Evolutionary conservation across 2,797 vertebrate species (phyloP).

Genomic region (Caiman crocodilus): DNA sequence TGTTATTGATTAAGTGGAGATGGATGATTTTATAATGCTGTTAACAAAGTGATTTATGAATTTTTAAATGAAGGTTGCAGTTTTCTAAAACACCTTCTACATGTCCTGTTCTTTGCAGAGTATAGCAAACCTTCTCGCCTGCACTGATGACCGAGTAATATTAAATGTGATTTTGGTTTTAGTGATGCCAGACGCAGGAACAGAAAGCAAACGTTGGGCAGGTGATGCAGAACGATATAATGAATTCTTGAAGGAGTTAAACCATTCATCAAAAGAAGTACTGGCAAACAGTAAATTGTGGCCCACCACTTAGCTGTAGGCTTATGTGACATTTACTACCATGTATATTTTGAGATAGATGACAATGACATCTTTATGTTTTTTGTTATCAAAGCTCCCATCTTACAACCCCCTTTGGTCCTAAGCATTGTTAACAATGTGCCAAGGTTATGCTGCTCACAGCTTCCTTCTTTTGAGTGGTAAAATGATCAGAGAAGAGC

Average conservation of each 20-base stretch:
- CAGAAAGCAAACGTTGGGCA: not conserved
- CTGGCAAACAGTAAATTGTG: conserved; percentile 44
- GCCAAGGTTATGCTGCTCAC: conserved; percentile 54
- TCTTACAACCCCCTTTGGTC: conserved; percentile 61
- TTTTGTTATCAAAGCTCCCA: conserved; percentile 69
- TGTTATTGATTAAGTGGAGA: not conserved
- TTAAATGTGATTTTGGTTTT: not conserved
- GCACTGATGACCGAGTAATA: not conserved
- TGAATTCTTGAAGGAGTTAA: conserved; percentile 43
- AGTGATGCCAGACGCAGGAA: not conserved
- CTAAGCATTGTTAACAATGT: conserved; percentile 53
- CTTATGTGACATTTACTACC: conserved; percentile 64
- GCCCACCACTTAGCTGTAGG: conserved; percentile 59
- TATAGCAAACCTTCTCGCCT: not conserved
- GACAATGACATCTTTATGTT: conserved; percentile 74
- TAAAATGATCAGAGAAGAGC: conserved; percentile 66
- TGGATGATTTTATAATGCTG: not conserved
- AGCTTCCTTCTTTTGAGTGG: conserved; percentile 51
- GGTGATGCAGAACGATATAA: not conserved
- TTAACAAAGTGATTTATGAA: not conserved
- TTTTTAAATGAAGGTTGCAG: not conserved
- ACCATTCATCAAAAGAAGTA: conserved; percentile 40
- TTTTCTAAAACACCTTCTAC: not conserved
- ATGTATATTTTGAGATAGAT: conserved; percentile 67
- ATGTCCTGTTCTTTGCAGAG: not conserved